Conservation (phyloP, 2,888 invertebrate genomes). For the Mythimna ferrago region DNA sequence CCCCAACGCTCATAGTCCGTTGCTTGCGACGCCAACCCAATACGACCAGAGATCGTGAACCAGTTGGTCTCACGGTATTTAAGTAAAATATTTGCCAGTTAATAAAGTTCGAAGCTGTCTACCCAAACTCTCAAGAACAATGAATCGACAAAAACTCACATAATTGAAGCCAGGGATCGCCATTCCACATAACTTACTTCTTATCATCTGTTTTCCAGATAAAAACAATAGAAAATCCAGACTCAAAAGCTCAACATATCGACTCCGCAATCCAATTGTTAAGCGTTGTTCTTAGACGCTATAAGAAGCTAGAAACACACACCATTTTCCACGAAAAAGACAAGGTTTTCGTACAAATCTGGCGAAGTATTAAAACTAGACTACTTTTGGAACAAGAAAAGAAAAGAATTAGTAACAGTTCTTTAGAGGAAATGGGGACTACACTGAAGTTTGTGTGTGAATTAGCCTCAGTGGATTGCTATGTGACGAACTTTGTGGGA, state of each 20-base stretch:
- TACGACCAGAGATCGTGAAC: too few species aligned
- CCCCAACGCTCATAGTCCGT: too few species aligned
- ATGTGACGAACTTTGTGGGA: slow-evolving; percentile 72
- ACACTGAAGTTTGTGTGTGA: slow-evolving; percentile 82
- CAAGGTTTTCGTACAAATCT: slow-evolving; percentile 77
- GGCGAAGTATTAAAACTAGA: slow-evolving; percentile 77
- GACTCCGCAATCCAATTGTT: slow-evolving; percentile 81
- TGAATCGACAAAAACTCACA: too few species aligned
- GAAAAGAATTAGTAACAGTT: slow-evolving; percentile 60
- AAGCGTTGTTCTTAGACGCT: slow-evolving; percentile 77
- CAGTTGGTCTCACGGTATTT: too few species aligned
- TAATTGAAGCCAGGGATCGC: too few species aligned
- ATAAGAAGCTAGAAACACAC: slow-evolving; percentile 83
- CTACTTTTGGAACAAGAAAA: slow-evolving; percentile 68
- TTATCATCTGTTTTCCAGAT: slow-evolving; percentile 72
- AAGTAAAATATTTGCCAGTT: too few species aligned
- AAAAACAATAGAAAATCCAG: slow-evolving; percentile 72
- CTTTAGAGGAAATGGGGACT: slow-evolving; percentile 77
- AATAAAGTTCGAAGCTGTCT: too few species aligned
- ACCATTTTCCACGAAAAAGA: slow-evolving; percentile 80
- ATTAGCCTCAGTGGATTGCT: slow-evolving; percentile 78
- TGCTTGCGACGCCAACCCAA: too few species aligned
- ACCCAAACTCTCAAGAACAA: too few species aligned
- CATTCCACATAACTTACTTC: too few species aligned
- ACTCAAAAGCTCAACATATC: slow-evolving; percentile 78